These are phyloP conservation scores for Mycteria americana DNA, from an alignment of 2,797 vertebrate genomes.

Conservation along the genomic window DNA sequence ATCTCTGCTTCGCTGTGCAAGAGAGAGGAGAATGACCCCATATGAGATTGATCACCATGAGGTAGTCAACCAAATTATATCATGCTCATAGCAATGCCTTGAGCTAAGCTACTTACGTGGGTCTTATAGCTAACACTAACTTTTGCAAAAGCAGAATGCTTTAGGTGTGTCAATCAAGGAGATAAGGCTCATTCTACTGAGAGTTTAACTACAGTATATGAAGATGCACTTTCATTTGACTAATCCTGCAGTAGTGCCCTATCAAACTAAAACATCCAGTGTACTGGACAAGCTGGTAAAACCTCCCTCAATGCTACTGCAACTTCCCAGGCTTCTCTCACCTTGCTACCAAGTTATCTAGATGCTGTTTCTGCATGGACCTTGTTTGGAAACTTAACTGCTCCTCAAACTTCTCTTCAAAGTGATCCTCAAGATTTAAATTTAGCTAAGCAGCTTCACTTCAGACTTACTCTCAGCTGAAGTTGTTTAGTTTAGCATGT, in stretches of 20 bases:
- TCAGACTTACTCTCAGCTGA: background rate
- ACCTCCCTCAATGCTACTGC: background rate
- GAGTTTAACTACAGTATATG: background rate
- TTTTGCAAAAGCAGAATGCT: background rate
- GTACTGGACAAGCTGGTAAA: background rate
- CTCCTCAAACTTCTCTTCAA: background rate
- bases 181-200: background rate
- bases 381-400: background rate
- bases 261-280: background rate
- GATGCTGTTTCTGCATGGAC: background rate
- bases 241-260: background rate
- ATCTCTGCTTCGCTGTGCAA: background rate
- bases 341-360: background rate
- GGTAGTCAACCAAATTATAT: background rate
- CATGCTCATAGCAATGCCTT: background rate
- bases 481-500: background rate
- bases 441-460: background rate
- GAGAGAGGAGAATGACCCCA: background rate
- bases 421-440: background rate
- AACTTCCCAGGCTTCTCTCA: background rate
- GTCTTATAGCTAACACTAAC: accelerated
- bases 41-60: background rate
- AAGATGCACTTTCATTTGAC: background rate
- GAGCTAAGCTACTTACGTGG: background rate
- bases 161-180: background rate